Evolutionary conservation across 92 coral and sea anemone genomes (phyloP).

Genomic region (Palythoa caribaeorum): DNA sequence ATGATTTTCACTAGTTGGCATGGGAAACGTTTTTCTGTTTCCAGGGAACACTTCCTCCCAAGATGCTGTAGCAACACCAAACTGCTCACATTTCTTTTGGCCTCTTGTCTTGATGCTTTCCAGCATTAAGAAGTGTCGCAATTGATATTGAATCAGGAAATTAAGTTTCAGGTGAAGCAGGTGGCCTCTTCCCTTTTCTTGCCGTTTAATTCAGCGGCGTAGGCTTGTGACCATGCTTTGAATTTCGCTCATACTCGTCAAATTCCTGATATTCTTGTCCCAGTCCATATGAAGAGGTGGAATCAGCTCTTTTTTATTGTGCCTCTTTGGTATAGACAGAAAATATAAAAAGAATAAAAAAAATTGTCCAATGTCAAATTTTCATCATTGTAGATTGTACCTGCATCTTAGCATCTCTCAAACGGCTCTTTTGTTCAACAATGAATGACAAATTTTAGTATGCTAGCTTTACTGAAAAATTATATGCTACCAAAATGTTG

Average conservation of each 20-base stretch:
- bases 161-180: constrained; percentile 10
- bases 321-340: too few species aligned
- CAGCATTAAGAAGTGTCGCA: constrained; percentile 27
- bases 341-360: too few species aligned
- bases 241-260: constrained; percentile 22
- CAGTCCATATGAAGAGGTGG: constrained; percentile 6
- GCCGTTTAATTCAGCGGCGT: constrained; percentile 2
- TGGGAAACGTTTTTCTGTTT: constrained; percentile 44
- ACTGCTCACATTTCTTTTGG: not conserved
- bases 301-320: not conserved
- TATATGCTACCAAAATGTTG: too few species aligned
- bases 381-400: too few species aligned
- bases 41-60: constrained; percentile 34
- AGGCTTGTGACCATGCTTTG: constrained; percentile 5
- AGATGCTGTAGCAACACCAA: not conserved
- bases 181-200: constrained; percentile 34
- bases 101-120: constrained; percentile 34
- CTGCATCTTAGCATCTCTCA: too few species aligned
- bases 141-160: constrained; percentile 50
- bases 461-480: too few species aligned
- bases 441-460: too few species aligned
- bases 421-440: too few species aligned
- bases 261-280: constrained; percentile 25
- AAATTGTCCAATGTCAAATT: too few species aligned
- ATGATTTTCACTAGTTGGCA: constrained; percentile 27